Conservation (phyloP, 2,113 vertebrate genomes). For the Sardina pilchardus region DNA sequence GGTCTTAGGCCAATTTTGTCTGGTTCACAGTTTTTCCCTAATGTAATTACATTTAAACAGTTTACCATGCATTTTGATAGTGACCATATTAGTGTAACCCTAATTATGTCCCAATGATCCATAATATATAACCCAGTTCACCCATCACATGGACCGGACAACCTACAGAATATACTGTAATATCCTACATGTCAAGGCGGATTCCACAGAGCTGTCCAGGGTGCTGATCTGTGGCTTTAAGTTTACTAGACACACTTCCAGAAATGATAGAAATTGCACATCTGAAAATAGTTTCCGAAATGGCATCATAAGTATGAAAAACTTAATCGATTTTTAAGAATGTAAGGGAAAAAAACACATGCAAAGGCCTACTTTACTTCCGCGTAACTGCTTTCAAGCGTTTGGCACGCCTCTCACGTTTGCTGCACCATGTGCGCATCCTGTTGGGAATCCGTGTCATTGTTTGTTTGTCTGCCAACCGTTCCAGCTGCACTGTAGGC, state of each 20-base stretch:
- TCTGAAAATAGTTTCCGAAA: neutral
- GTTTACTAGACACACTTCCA: neutral
- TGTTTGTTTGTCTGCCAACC: conserved; percentile 37
- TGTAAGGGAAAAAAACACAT: neutral
- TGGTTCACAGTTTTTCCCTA: neutral
- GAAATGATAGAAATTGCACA: neutral
- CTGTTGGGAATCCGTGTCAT: conserved; percentile 66
- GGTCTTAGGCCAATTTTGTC: neutral
- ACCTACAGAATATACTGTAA: neutral
- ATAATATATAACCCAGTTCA: neutral
- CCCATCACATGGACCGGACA: neutral
- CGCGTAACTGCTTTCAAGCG: neutral
- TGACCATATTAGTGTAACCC: neutral
- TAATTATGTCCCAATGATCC: neutral
- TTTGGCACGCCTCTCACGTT: neutral
- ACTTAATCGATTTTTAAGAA: neutral
- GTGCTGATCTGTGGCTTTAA: conserved; percentile 30
- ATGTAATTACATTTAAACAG: neutral
- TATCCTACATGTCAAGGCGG: neutral
- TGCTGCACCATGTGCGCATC: conserved; percentile 47
- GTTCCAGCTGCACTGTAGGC: conserved; percentile 23
- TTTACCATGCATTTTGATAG: neutral
- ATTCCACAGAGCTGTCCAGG: conserved; percentile 38
- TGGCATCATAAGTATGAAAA: neutral
- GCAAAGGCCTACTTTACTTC: neutral